A percentile compares a stretch with the other conserved stretches of the same genome.
Evolutionary conservation across 2,888 invertebrate genomes (phyloP).

Genomic region (Isoperla grammatica): DNA sequence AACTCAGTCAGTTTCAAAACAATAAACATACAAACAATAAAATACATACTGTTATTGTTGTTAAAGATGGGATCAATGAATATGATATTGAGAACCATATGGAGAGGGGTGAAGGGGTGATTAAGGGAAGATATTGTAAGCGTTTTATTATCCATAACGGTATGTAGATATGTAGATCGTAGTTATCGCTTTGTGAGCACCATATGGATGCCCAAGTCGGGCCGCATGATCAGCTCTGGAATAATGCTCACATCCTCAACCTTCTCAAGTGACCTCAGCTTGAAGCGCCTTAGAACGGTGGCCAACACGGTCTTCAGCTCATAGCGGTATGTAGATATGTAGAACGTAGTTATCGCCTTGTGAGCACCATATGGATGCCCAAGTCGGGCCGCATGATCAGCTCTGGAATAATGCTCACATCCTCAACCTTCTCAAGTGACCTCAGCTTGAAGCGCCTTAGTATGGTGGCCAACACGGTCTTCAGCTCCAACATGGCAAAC

Average conservation of each 20-base stretch:
- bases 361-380: slow-evolving; percentile 1
- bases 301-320: slow-evolving; percentile 8
- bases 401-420: neutral
- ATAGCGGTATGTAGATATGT: too few relatives aligned
- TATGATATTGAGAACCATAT: too few relatives aligned
- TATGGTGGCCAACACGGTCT: slow-evolving; percentile 1
- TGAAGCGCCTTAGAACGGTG: neutral
- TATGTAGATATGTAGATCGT: too few relatives aligned
- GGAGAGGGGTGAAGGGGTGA: too few relatives aligned
- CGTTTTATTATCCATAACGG: too few relatives aligned
- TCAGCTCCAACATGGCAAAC: slow-evolving; percentile 13
- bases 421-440: neutral
- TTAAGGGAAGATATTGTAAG: too few relatives aligned
- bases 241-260: neutral
- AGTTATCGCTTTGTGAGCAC: neutral
- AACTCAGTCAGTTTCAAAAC: too few relatives aligned
- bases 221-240: neutral
- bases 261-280: neutral
- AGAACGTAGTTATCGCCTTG: neutral
- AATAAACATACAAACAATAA: too few relatives aligned
- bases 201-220: neutral
- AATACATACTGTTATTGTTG: too few relatives aligned
- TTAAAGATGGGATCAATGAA: too few relatives aligned
- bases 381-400: slow-evolving; percentile 1
- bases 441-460: neutral